These are phyloP conservation scores for Chloromyia formosa DNA, from an alignment of 2,888 invertebrate genomes.

Conservation along the genomic window DNA sequence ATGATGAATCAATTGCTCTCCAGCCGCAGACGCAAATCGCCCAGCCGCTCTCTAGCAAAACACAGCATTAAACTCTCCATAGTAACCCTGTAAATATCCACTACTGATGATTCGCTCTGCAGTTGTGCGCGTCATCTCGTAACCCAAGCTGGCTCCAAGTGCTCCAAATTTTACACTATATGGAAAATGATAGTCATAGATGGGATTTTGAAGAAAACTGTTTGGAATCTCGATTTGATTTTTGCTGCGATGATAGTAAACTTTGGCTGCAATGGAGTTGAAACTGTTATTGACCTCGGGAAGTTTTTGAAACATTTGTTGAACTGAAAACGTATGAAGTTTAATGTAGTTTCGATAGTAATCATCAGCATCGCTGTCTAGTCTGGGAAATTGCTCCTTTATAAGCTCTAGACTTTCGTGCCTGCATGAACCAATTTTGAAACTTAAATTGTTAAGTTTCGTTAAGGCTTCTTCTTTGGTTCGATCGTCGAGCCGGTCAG, in stretches of 20 bases:
- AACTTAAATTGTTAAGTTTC: slow-evolving; percentile 30
- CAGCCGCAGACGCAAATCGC: no score
- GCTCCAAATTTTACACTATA: slow-evolving; percentile 20
- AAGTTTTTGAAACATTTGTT: not conserved
- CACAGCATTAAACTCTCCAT: no score
- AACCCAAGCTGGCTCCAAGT: slow-evolving; percentile 27
- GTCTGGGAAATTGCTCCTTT: not conserved
- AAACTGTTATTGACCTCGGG: not conserved
- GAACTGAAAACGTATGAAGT: not conserved
- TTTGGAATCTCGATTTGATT: slow-evolving; percentile 19
- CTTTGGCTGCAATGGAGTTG: not conserved
- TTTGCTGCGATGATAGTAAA: not conserved
- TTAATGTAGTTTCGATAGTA: slow-evolving; percentile 3
- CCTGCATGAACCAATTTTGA: slow-evolving; percentile 30
- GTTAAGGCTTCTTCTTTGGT: slow-evolving; percentile 20
- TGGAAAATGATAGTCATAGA: slow-evolving; percentile 19
- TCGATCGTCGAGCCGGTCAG: slow-evolving; percentile 40
- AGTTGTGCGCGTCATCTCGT: slow-evolving; percentile 36
- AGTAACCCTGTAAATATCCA: no score
- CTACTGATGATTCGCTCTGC: no score
- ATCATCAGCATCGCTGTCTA: not conserved
- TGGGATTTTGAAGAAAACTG: slow-evolving; percentile 16
- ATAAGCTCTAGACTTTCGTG: not conserved
- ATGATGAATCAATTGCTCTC: no score
- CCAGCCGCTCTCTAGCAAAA: no score